A percentile compares a stretch with the other conserved stretches of the same genome.
phyloP scores from a whole-genome alignment of 1,140 invertebrate species.

The Anthonomus grandis region DNA sequence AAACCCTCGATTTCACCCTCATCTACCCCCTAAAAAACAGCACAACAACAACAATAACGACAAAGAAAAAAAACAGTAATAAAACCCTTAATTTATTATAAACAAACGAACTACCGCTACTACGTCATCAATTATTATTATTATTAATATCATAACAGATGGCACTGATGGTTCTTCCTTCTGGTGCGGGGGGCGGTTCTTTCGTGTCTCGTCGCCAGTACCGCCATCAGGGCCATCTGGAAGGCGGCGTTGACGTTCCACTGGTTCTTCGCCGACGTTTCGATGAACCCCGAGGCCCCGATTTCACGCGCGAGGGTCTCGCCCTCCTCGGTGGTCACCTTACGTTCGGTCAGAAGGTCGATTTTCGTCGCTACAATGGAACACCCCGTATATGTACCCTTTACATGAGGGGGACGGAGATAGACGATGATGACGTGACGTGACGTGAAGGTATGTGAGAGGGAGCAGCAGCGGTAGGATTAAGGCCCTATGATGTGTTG shows the following conservation, averaged over 20 bases:
- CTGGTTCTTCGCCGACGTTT: constrained; percentile 35
- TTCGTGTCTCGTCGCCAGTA: neutral
- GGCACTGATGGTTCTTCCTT: constrained; percentile 10
- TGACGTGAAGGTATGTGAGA: too few species aligned
- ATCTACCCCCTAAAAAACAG: too few species aligned
- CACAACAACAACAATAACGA: too few species aligned
- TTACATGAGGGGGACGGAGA: neutral
- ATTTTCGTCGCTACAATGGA: constrained; percentile 56
- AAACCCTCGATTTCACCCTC: too few species aligned
- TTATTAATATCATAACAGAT: constrained; percentile 23
- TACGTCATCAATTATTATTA: too few species aligned
- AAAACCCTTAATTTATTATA: too few species aligned
- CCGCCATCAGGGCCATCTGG: constrained; percentile 30
- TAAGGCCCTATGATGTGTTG: too few species aligned
- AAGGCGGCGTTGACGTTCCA: constrained; percentile 45
- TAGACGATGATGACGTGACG: too few species aligned
- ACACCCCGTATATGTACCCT: neutral
- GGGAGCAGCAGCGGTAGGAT: too few species aligned
- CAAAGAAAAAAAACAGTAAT: too few species aligned
- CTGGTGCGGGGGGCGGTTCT: neutral
- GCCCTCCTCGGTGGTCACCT: constrained; percentile 31
- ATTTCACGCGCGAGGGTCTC: constrained; percentile 33
- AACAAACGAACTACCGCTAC: too few species aligned
- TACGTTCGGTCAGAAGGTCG: constrained; percentile 51
- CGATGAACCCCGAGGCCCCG: constrained; percentile 36